Evolutionary conservation across 1,140 invertebrate species (phyloP).

Genomic region (Drosophila pseudoobscura): DNA sequence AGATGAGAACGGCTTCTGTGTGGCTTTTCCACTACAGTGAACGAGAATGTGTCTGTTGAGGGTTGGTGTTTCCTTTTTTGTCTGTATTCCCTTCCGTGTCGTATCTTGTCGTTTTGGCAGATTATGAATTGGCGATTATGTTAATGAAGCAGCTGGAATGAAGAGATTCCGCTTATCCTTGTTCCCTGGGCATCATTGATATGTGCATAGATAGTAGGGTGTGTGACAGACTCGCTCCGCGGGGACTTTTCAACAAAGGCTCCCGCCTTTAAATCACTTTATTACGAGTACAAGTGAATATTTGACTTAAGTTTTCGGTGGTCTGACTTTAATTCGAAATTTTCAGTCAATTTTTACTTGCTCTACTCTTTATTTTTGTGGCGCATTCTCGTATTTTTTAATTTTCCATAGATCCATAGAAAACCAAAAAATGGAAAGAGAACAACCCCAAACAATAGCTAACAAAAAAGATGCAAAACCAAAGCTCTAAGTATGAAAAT

Average conservation of each 20-base stretch:
- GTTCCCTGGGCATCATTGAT: conserved; percentile 35
- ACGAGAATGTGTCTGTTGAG: too few relatives aligned
- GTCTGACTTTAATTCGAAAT: conserved; percentile 44
- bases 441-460: neutral
- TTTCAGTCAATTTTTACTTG: conserved; percentile 13
- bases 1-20: neutral
- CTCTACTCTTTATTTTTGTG: conserved; percentile 10
- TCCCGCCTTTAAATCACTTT: conserved; percentile 12
- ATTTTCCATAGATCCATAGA: conserved; percentile 13
- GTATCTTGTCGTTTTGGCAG: conserved; percentile 17
- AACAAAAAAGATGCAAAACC: conserved; percentile 21
- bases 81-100: conserved; percentile 12
- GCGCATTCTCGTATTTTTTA: conserved; percentile 13
- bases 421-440: neutral
- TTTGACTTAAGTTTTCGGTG: conserved; percentile 7
- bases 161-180: neutral
- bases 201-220: conserved; percentile 49
- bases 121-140: conserved; percentile 80
- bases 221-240: conserved; percentile 3
- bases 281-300: conserved; percentile 6
- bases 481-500: conserved; percentile 69
- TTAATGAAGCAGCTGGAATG: conserved; percentile 58
- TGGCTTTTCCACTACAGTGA: neutral
- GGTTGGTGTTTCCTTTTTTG: conserved; percentile 21
- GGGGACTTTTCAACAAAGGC: neutral